A percentile compares a stretch with the other conserved stretches of the same genome.
Evolutionary conservation across 2,888 invertebrate genomes (phyloP).

Genomic region (Apoda limacodes): DNA sequence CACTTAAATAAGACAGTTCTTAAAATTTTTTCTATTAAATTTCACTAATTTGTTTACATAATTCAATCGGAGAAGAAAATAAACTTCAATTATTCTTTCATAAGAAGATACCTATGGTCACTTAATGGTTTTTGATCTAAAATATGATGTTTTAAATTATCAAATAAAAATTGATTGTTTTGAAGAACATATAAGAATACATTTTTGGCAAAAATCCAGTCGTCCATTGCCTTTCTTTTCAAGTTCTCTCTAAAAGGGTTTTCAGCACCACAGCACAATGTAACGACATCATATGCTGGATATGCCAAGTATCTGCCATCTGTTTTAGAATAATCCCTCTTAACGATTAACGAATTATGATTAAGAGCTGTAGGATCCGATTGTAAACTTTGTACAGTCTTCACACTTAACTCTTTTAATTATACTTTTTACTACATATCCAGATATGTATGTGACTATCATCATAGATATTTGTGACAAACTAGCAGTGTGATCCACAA

Average conservation of each 20-base stretch:
- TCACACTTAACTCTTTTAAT: constrained; percentile 7
- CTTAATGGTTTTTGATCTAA: too few species aligned
- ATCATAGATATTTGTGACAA: constrained; percentile 5
- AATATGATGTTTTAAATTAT: too few species aligned
- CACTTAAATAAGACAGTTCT: too few species aligned
- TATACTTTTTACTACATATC: constrained; percentile 2
- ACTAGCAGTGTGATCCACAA: constrained; percentile 3
- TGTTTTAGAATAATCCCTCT: constrained; percentile 8
- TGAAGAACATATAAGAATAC: too few species aligned
- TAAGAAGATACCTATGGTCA: not conserved
- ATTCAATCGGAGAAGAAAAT: too few species aligned
- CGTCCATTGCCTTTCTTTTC: not conserved
- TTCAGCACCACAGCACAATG: not conserved
- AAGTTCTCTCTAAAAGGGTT: not conserved
- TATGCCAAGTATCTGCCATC: constrained; percentile 6
- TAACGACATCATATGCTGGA: constrained; percentile 6
- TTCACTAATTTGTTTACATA: too few species aligned
- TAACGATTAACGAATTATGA: constrained; percentile 5
- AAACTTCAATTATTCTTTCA: too few species aligned
- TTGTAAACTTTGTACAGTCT: constrained; percentile 1
- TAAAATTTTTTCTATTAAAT: too few species aligned
- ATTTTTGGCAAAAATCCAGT: not conserved
- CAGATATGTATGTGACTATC: constrained; percentile 2
- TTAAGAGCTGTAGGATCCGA: not conserved
- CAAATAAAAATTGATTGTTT: too few species aligned